Conservation (phyloP, 2,113 vertebrate genomes). For the Nothobranchius kuhntae region DNA sequence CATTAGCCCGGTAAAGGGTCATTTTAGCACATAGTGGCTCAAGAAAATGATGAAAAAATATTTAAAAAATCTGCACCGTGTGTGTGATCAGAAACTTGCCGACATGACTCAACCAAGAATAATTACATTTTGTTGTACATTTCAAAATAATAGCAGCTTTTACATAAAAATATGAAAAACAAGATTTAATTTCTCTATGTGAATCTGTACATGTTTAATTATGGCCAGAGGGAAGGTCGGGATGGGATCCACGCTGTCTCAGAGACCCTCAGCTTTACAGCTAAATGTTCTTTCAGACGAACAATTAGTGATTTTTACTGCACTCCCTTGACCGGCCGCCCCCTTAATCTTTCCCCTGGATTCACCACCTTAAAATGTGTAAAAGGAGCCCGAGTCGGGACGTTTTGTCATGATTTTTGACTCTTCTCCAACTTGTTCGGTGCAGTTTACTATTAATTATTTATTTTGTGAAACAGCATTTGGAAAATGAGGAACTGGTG, state of each 20-base stretch:
- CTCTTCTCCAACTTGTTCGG: background rate
- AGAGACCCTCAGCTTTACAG: conserved; percentile 1
- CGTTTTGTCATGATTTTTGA: background rate
- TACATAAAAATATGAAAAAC: background rate
- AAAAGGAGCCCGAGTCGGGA: background rate
- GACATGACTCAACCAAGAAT: background rate
- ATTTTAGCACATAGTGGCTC: too few species aligned
- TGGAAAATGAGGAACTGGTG: too few species aligned
- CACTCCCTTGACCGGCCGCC: conserved; percentile 7
- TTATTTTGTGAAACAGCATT: background rate
- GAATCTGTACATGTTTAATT: background rate
- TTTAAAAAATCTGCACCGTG: too few species aligned
- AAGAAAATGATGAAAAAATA: too few species aligned
- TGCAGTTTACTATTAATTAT: background rate
- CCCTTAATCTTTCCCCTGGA: background rate
- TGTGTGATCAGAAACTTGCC: background rate
- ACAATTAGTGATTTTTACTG: conserved; percentile 17
- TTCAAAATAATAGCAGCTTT: background rate
- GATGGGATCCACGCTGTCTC: background rate
- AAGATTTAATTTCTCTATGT: background rate
- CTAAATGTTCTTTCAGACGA: conserved; percentile 3
- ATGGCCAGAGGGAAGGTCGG: background rate
- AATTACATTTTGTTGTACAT: background rate
- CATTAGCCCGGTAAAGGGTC: too few species aligned
- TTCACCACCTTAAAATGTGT: background rate